These are phyloP conservation scores for Actenoides lindsayi DNA, from an alignment of 2,113 vertebrate species.

Conservation along the genomic window DNA sequence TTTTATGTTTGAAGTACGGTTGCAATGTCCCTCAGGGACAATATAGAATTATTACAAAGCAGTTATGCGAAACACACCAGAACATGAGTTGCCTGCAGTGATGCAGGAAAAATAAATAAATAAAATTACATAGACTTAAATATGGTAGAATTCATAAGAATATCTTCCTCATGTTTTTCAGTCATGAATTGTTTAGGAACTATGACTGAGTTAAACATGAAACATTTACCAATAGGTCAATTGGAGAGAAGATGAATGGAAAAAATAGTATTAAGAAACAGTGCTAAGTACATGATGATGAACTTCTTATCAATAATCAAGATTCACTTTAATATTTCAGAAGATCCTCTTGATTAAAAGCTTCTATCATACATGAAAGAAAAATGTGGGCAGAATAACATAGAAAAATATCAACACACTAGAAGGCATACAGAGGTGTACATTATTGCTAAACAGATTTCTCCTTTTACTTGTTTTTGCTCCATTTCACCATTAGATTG, in stretches of 20 bases:
- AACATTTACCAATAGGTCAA: background rate
- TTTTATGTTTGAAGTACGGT: background rate
- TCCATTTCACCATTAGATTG: background rate
- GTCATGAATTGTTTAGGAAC: background rate
- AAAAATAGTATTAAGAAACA: background rate
- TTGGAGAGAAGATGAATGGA: background rate
- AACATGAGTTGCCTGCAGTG: background rate
- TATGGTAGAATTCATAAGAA: background rate
- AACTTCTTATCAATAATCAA: background rate
- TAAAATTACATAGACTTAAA: background rate
- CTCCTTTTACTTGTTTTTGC: background rate
- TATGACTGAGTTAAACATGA: background rate
- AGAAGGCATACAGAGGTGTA: background rate
- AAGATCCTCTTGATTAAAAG: background rate
- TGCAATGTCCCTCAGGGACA: background rate
- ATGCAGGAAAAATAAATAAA: background rate
- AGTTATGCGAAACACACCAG: background rate
- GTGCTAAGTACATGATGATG: background rate
- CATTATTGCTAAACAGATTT: background rate
- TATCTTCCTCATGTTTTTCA: background rate
- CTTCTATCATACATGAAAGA: background rate
- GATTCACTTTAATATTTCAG: background rate
- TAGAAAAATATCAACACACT: background rate
- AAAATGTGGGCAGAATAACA: background rate
- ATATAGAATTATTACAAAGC: background rate